These are phyloP conservation scores for Pyrrhosoma nymphula DNA, from an alignment of 2,888 invertebrate genomes.

Conservation along the genomic window DNA sequence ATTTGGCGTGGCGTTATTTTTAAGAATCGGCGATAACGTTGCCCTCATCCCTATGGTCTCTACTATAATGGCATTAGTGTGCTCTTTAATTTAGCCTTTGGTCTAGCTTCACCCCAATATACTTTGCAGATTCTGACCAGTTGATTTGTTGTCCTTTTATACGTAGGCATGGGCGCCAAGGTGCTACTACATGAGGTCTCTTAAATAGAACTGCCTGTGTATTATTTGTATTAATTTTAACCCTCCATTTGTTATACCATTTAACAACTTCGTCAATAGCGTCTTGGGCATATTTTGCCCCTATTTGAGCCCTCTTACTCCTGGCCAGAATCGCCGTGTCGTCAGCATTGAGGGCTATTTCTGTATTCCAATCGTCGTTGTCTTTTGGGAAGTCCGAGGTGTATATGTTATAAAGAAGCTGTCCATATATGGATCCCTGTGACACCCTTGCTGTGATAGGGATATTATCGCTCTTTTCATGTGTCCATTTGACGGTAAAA, in stretches of 20 bases:
- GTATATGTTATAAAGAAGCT: not conserved
- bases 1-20: too few relatives aligned
- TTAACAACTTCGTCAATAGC: not conserved
- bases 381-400: not conserved
- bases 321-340: not conserved
- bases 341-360: not conserved
- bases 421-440: not conserved
- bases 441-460: not conserved
- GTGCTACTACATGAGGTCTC: too few relatives aligned
- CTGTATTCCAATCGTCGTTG: not conserved
- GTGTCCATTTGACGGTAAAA: not conserved
- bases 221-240: not conserved
- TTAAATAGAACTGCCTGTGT: too few relatives aligned
- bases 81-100: too few relatives aligned
- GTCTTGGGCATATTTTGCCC: not conserved
- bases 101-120: too few relatives aligned
- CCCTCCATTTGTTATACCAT: not conserved
- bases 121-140: too few relatives aligned
- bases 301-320: not conserved
- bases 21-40: too few relatives aligned
- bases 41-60: too few relatives aligned
- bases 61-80: too few relatives aligned
- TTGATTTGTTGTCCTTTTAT: too few relatives aligned
- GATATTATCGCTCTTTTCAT: too few relatives aligned
- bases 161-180: too few relatives aligned